Conservation (phyloP, 2,888 invertebrate genomes). For the Acrobasis repandana region DNA sequence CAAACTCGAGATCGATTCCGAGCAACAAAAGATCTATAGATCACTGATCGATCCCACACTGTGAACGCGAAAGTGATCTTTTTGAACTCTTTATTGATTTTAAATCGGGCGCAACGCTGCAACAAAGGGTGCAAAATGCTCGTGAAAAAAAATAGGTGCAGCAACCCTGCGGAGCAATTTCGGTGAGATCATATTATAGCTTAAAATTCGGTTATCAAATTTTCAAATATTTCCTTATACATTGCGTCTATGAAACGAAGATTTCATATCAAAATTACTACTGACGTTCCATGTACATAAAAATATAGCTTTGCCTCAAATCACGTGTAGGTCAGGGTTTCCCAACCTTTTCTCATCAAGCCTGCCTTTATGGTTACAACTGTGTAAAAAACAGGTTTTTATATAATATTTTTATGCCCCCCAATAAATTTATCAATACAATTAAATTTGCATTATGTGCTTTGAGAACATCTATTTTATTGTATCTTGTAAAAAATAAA, state of each 20-base stretch:
- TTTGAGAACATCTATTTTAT: too few relatives aligned
- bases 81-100: conserved; percentile 76
- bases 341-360: too few relatives aligned
- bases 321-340: too few relatives aligned
- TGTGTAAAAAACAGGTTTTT: too few relatives aligned
- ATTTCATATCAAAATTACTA: neutral
- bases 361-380: too few relatives aligned
- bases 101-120: conserved; percentile 65
- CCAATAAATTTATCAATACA: too few relatives aligned
- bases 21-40: conserved; percentile 72
- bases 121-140: conserved; percentile 52
- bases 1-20: conserved; percentile 71
- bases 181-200: neutral
- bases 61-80: conserved; percentile 71
- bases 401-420: too few relatives aligned
- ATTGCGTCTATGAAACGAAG: neutral
- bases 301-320: too few relatives aligned
- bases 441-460: too few relatives aligned
- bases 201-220: neutral
- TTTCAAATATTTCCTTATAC: neutral
- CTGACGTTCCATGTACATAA: too few relatives aligned
- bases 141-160: conserved; percentile 34
- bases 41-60: conserved; percentile 76
- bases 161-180: conserved; percentile 19
- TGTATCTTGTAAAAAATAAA: too few relatives aligned